Conservation (phyloP, 2,113 vertebrate genomes). For the Heloderma charlesbogerti region DNA sequence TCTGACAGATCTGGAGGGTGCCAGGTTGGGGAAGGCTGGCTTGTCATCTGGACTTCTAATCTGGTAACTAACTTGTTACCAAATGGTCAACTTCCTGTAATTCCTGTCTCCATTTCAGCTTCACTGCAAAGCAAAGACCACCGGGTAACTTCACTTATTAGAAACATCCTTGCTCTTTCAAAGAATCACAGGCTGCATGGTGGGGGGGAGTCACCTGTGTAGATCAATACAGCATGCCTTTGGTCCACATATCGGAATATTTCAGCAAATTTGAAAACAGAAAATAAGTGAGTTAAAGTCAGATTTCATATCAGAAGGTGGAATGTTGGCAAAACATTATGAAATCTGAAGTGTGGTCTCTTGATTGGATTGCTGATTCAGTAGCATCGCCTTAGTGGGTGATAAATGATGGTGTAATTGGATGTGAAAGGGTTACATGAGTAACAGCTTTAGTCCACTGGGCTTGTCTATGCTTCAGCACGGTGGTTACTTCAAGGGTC, state of each 20-base stretch:
- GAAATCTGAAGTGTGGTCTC: background rate
- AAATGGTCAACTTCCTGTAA: background rate
- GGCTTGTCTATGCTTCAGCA: background rate
- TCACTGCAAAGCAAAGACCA: background rate
- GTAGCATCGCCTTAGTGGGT: background rate
- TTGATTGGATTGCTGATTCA: background rate
- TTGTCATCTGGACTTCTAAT: background rate
- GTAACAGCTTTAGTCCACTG: background rate
- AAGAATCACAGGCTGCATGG: background rate
- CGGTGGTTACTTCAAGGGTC: background rate
- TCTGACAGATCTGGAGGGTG: background rate
- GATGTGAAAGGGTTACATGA: background rate
- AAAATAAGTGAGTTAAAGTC: background rate
- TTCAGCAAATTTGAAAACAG: background rate
- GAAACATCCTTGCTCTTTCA: conserved; percentile 7
- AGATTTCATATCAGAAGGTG: background rate
- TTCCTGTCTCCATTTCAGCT: background rate
- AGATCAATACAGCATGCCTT: background rate
- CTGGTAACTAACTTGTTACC: no score
- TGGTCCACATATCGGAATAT: background rate
- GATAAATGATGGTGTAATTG: background rate
- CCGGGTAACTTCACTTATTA: background rate
- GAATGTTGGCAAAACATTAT: background rate
- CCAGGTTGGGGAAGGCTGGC: background rate
- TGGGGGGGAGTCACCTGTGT: background rate